Evolutionary conservation across 2,113 vertebrate species (phyloP).

Genomic region (Sterna hirundo): DNA sequence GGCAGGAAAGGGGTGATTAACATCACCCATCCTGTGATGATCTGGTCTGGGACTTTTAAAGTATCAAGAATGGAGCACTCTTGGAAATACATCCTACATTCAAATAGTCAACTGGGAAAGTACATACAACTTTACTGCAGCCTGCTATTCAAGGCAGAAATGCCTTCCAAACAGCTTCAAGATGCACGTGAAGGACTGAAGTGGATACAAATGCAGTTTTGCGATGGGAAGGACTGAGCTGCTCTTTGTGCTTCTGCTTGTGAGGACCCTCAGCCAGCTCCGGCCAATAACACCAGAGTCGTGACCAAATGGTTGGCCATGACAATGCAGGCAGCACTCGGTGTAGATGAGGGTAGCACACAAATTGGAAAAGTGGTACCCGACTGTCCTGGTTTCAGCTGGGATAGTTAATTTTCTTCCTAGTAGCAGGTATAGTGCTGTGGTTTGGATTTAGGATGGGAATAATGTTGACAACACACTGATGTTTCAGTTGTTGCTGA

Average conservation of each 20-base stretch:
- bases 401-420: too few relatives aligned
- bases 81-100: not conserved
- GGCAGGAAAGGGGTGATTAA: not conserved
- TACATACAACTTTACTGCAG: not conserved
- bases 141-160: not conserved
- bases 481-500: too few relatives aligned
- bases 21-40: not conserved
- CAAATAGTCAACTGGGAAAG: not conserved
- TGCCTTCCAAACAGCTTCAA: not conserved
- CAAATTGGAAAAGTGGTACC: fast-evolving
- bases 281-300: fast-evolving
- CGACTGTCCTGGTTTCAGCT: too few relatives aligned
- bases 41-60: not conserved
- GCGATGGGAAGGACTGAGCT: not conserved
- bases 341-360: fast-evolving
- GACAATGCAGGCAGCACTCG: fast-evolving
- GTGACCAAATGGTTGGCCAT: fast-evolving
- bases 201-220: not conserved
- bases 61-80: not conserved
- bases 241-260: not conserved
- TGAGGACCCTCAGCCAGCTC: not conserved
- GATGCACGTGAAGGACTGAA: not conserved
- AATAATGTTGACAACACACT: too few relatives aligned
- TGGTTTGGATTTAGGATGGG: too few relatives aligned
- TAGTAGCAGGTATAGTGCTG: too few relatives aligned